Conservation (phyloP, 2,113 vertebrate species). For the Coracopsis vasa region DNA sequence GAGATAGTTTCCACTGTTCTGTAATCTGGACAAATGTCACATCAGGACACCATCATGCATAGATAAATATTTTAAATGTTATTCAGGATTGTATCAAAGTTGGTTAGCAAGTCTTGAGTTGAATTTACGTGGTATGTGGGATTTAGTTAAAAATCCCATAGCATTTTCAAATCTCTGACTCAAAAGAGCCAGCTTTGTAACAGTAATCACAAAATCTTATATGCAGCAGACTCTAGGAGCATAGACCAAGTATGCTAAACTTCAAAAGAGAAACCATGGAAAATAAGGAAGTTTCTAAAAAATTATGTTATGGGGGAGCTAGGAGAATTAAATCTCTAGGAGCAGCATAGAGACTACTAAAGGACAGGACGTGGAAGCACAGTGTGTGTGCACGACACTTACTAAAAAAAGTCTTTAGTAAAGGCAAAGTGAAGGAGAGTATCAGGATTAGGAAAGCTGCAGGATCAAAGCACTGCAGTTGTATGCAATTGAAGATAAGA, state of each 20-base stretch:
- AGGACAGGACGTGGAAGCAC: background rate
- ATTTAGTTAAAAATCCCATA: background rate
- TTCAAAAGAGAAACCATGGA: background rate
- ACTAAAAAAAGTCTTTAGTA: background rate
- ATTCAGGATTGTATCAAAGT: background rate
- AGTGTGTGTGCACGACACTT: background rate
- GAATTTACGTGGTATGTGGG: fast-evolving
- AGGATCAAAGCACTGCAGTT: background rate
- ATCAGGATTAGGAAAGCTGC: background rate
- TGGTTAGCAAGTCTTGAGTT: background rate
- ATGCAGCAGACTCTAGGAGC: background rate
- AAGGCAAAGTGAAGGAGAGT: background rate
- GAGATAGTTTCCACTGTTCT: background rate
- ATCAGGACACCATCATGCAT: background rate
- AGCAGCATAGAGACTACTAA: background rate
- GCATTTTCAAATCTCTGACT: background rate
- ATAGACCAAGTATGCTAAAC: background rate
- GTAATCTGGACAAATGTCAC: background rate
- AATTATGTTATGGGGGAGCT: background rate
- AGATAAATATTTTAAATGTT: background rate
- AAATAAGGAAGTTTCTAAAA: background rate
- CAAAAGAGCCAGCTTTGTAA: background rate
- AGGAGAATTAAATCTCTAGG: background rate
- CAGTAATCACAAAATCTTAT: background rate
- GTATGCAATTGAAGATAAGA: background rate